Base-by-base conservation (phyloP, 2,113 vertebrate genomes). In the Gallinago jamesoni region DNA sequence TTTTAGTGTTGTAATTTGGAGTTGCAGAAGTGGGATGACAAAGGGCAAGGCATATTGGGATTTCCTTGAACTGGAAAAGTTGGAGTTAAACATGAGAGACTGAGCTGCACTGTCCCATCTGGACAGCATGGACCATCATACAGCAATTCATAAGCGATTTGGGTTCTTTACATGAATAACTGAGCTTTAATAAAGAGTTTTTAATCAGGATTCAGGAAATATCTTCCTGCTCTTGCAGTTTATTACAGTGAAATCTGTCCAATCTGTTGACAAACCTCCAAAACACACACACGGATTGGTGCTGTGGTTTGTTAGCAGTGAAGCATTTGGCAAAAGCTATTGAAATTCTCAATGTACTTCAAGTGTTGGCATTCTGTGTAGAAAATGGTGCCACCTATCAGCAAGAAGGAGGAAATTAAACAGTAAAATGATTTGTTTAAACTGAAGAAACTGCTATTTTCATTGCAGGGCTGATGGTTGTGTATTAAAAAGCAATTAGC, bases 371-470 rank as follows among this genome's bases (percentile, higher is more conserved):
- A n/a, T 69, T 96, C 67, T 24, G 20, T 67, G 55, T 50, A 96
- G 92, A 91, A 93, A 68, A 73, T 73, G 63, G 87, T 95, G 96
- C 95, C 95, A 95, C 87, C 90, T 94, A 77, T 62, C 87, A 88
- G 89, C 75, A 57, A 84, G 64, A 53, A 86, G 20, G 37, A 85
- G 75, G 67, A 90, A 94, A 91, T 74, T 41, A 77, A 93, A 62
- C 12, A 33, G 14, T 15, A 50, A 52, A 91, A 35, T 25, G 0
- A 89, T 19, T 35, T 53, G 15, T 50, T 91, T 62, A 48, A 87
- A 37, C 14, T 14, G 63, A 59, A 59, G 47, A 59, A 93, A 83
- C 15, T 25, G 31, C n/a, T 74, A 13, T 69, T 93, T 91, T 91
- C 30, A 41, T 69, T 82, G 57, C 31, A 55, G 73, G 37, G 18